Base-by-base conservation (phyloP, 2,888 invertebrate species). In the Parnassius apollo region DNA sequence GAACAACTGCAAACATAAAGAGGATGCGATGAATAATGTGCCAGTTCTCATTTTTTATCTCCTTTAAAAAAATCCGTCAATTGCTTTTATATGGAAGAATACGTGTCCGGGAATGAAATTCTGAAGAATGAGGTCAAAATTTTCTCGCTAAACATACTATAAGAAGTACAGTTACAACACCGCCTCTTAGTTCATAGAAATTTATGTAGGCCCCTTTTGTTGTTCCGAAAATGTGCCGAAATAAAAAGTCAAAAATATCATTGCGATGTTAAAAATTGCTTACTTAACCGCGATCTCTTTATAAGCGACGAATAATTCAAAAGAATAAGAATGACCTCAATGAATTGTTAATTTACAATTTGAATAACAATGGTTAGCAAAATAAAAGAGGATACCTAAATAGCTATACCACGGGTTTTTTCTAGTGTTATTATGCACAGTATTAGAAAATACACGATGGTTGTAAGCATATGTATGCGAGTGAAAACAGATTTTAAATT, bases 331-430 rank as follows among this genome's bases (percentile, higher is more conserved):
- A 76, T 82, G 83, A 82, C 77, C 76, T 77, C 83, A 83, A 85
- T 86, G 82, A 82, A 80, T 85, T 80, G 80, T 82, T 84, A 83
- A 87, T 86, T 81, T 78, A 72, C 74, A 75, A 83, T 86, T 86
- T 85, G 78, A 86, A 86, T 86, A 82, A 85, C 85, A 87, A 85
- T 85, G 72, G 75, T 57, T 68, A 72, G 72, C 74, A 81, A 83
- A 82, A 85, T 81, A 77, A 76, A 79, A 73, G 70, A 69, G 69
- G 71, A 66, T 60, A 60, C 56, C 51, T 66, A 66, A 64, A 52
- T 42, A 56, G 53, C 35, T 56, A 18, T 42, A 42, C 7, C 35
- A 35, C 35, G 7, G 35, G 4, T 35, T 35, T 35, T 35, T 35
- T 35, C 35, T 35, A 7, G 7, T 35, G 3, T 35, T 35, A 35